Evolutionary conservation across 2,113 vertebrate species (phyloP).

Genomic region (Charadrius vociferus): DNA sequence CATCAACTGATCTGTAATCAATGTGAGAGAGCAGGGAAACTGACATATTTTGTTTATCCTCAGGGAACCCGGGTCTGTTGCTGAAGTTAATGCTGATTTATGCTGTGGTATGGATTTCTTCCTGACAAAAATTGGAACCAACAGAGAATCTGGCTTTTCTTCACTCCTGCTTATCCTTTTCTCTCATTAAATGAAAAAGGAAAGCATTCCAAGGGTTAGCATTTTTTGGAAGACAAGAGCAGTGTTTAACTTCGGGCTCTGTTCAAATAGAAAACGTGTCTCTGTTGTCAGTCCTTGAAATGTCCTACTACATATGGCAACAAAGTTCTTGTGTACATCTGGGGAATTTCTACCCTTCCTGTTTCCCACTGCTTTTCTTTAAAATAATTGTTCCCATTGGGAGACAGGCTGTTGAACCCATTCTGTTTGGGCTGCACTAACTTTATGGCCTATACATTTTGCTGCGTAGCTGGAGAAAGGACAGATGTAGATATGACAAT

Average conservation of each 20-base stretch:
- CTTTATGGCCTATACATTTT: background rate
- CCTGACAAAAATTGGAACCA: background rate
- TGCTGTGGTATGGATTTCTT: background rate
- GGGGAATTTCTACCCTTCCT: background rate
- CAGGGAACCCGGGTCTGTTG: background rate
- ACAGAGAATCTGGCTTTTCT: background rate
- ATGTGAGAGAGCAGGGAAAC: background rate
- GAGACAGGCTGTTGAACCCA: background rate
- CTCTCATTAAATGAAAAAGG: background rate
- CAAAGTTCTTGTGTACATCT: background rate
- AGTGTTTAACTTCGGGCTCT: background rate
- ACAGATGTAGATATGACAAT: background rate
- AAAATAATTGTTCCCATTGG: slow-evolving; percentile 52
- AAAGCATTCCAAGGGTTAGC: background rate
- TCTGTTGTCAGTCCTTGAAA: slow-evolving; percentile 17
- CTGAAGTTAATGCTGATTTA: background rate
- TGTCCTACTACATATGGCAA: background rate
- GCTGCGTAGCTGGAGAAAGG: background rate
- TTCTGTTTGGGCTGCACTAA: background rate
- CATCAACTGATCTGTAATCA: background rate
- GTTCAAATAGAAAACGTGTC: background rate
- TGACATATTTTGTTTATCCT: background rate
- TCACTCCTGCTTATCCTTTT: background rate
- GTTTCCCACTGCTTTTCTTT: background rate
- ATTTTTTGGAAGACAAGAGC: background rate